A percentile compares a stretch with the other conserved stretches of the same genome.
Conservation (phyloP, 2,888 invertebrate genomes). For the Diplazon laetatorius region DNA sequence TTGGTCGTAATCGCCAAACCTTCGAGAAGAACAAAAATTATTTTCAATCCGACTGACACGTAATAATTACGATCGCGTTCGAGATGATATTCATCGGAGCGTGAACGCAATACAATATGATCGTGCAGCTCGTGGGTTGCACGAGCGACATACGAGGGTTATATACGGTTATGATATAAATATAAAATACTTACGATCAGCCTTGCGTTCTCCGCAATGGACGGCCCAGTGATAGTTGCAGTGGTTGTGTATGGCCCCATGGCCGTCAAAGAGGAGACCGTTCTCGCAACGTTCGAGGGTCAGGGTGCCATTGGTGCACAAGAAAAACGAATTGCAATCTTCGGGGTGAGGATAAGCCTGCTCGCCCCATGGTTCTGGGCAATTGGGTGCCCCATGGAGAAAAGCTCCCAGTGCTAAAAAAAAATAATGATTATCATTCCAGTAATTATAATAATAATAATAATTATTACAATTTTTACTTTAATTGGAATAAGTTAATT, state of each 20-base stretch:
- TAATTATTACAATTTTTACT: too few species aligned
- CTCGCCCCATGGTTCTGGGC: constrained; percentile 92
- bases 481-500: too few species aligned
- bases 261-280: constrained; percentile 94
- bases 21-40: not conserved
- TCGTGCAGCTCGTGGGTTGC: not conserved
- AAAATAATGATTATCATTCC: constrained; percentile 31
- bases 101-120: constrained; percentile 1
- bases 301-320: constrained; percentile 95
- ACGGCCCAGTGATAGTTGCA: constrained; percentile 98
- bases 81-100: not conserved
- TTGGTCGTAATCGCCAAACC: too few species aligned
- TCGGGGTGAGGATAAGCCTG: constrained; percentile 94
- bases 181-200: constrained; percentile 87
- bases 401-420: constrained; percentile 85
- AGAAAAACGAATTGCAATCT: constrained; percentile 94
- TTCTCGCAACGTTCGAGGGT: constrained; percentile 96
- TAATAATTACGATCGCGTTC: not conserved
- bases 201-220: constrained; percentile 91
- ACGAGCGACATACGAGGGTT: not conserved
- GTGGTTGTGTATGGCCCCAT: constrained; percentile 94
- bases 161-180: not conserved
- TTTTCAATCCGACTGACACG: not conserved
- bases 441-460: constrained; percentile 11
- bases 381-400: constrained; percentile 87